Conservation (phyloP, 2,797 vertebrate species). For the Apogon talboti region DNA sequence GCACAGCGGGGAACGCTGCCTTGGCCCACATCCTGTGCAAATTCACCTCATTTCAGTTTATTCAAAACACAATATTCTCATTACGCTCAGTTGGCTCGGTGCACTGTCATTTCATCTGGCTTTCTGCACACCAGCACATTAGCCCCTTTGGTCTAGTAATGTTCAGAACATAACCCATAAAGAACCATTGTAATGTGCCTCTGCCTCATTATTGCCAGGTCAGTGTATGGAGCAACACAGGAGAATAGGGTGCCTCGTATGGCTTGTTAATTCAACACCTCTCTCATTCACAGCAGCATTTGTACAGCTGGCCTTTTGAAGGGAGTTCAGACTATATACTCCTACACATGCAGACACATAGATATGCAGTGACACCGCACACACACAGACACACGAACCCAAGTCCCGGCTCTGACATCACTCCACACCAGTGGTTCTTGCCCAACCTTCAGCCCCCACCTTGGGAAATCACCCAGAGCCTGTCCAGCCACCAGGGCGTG, state of each 20-base stretch:
- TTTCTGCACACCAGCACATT: constrained; percentile 62
- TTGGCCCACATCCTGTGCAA: constrained; percentile 69
- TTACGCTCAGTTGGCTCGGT: constrained; percentile 59
- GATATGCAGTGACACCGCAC: constrained; percentile 7
- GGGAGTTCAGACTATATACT: constrained; percentile 60
- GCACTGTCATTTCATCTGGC: constrained; percentile 68
- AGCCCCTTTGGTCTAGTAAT: constrained; percentile 73
- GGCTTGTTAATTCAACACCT: constrained; percentile 81
- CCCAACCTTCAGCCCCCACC: constrained; percentile 71
- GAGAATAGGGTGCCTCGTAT: constrained; percentile 56
- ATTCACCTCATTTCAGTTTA: constrained; percentile 64
- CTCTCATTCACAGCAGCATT: constrained; percentile 69
- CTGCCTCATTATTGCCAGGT: constrained; percentile 76
- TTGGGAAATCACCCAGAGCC: constrained; percentile 80
- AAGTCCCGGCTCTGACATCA: constrained; percentile 73
- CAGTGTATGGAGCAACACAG: constrained; percentile 59
- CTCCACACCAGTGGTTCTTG: constrained; percentile 73
- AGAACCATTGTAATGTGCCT: constrained; percentile 70
- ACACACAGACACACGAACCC: constrained; percentile 53
- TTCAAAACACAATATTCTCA: constrained; percentile 74
- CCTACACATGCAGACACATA: constrained; percentile 10
- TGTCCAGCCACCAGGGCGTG: constrained; percentile 75
- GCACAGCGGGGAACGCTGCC: constrained; percentile 48
- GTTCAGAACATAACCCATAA: constrained; percentile 72
- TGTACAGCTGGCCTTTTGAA: constrained; percentile 77